Percentiles rank a stretch among this genome's conserved stretches.
phyloP scores from a whole-genome alignment of 1,140 invertebrate species.

The Polyergus mexicanus region DNA sequence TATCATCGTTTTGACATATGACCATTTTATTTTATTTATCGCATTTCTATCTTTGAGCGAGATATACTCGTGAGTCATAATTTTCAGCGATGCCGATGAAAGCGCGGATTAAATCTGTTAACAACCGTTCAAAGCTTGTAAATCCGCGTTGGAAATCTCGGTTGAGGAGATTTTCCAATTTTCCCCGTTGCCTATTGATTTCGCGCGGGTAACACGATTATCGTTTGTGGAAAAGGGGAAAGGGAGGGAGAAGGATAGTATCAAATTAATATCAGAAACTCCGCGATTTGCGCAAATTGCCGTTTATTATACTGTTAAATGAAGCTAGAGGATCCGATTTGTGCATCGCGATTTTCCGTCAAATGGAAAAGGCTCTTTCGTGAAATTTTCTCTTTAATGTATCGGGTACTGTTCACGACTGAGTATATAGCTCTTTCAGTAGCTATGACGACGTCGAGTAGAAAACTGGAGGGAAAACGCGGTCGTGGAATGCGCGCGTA shows the following conservation, averaged over 20 bases:
- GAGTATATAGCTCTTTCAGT: not conserved
- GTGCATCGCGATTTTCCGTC: constrained; percentile 56
- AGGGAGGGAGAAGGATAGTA: constrained; percentile 20
- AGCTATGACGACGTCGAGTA: not conserved
- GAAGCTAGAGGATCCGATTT: constrained; percentile 57
- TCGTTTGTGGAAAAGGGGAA: constrained; percentile 8
- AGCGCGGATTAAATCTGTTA: constrained; percentile 73
- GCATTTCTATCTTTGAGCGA: constrained; percentile 56
- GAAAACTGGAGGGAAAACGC: not conserved
- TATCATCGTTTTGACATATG: not conserved
- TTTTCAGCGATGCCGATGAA: constrained; percentile 62
- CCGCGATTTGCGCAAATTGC: constrained; percentile 75
- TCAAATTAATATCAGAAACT: constrained; percentile 78
- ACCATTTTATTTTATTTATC: constrained; percentile 27
- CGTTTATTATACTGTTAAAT: constrained; percentile 75
- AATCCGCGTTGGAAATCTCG: constrained; percentile 71
- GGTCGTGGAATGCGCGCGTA: not conserved
- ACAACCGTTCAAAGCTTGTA: constrained; percentile 68
- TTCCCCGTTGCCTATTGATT: constrained; percentile 73
- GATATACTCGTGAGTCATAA: constrained; percentile 59
- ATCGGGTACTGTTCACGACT: not conserved
- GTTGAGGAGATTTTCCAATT: constrained; percentile 71
- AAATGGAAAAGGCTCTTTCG: constrained; percentile 44
- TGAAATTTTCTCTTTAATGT: not conserved
- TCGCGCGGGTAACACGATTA: constrained; percentile 73